Conservation (phyloP, 92 coral and sea anemone species). For the Epizoanthus fatuus region DNA sequence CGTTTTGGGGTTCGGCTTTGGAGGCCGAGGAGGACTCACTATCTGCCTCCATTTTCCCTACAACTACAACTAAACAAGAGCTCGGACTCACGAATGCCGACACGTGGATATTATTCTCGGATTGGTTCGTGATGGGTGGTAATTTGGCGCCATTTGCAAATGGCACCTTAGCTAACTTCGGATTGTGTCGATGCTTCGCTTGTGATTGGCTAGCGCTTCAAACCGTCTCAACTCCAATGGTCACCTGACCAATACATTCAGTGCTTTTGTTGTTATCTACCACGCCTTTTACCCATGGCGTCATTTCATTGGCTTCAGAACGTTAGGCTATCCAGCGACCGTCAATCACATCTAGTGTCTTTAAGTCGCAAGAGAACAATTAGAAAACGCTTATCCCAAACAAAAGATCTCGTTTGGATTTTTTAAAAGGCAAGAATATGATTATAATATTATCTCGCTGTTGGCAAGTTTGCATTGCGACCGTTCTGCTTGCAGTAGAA, state of each 20-base stretch:
- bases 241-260: conserved; percentile 78
- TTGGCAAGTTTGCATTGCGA: not conserved
- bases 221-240: conserved; percentile 76
- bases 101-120: conserved; percentile 98
- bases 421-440: not conserved
- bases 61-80: conserved; percentile 97
- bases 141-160: conserved; percentile 98
- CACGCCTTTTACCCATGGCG: conserved; percentile 63
- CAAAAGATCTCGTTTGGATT: not conserved
- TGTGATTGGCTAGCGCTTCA: conserved; percentile 82
- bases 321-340: not conserved
- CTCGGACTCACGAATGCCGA: conserved; percentile 90
- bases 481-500: not conserved
- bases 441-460: not conserved
- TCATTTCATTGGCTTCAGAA: conserved; percentile 41
- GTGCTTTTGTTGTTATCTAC: conserved; percentile 81
- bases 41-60: conserved; percentile 99
- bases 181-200: conserved; percentile 75
- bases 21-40: conserved; percentile 94
- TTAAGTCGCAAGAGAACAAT: conserved; percentile 16
- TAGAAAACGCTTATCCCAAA: conserved; percentile 12
- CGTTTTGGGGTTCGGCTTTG: conserved; percentile 95
- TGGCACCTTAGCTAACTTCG: conserved; percentile 95
- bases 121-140: conserved; percentile 97
- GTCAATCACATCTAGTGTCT: conserved; percentile 1